Conservation (phyloP, 92 coral and sea anemone species). For the Nematostella vectensis region DNA sequence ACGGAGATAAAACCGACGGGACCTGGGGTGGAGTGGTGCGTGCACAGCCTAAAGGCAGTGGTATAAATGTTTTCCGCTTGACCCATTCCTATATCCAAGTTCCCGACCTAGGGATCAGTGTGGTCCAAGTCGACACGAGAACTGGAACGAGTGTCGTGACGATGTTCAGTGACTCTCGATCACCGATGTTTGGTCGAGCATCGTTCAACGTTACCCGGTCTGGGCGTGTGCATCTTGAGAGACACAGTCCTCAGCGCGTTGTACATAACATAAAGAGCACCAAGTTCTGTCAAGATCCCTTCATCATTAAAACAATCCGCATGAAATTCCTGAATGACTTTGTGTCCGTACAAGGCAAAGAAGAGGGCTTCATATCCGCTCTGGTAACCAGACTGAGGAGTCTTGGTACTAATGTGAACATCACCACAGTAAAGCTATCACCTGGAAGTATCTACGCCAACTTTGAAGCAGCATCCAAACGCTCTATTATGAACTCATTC, state of each 20-base stretch:
- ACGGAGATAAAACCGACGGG: slow-evolving; percentile 15
- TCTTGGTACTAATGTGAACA: slow-evolving; percentile 12
- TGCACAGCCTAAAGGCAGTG: slow-evolving; percentile 15
- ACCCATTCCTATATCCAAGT: slow-evolving; percentile 25
- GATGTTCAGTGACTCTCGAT: slow-evolving; percentile 17
- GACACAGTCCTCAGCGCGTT: slow-evolving; percentile 54
- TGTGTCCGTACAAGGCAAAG: slow-evolving; percentile 26
- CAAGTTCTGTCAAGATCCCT: slow-evolving; percentile 39
- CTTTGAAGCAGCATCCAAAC: slow-evolving; percentile 36
- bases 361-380: slow-evolving; percentile 13
- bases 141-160: slow-evolving; percentile 24
- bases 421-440: slow-evolving; percentile 22
- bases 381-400: slow-evolving; percentile 16
- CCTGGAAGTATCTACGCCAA: slow-evolving; percentile 54
- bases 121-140: slow-evolving; percentile 41
- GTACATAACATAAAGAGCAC: slow-evolving; percentile 39
- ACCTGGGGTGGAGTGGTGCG: slow-evolving; percentile 55
- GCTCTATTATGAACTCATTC: slow-evolving; percentile 31
- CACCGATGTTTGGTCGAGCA: slow-evolving; percentile 19
- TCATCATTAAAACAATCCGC: slow-evolving; percentile 28
- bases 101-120: slow-evolving; percentile 32
- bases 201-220: slow-evolving; percentile 20
- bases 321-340: slow-evolving; percentile 39
- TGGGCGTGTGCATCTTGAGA: slow-evolving; percentile 20
- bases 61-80: slow-evolving; percentile 14